Conservation (phyloP, 1,140 invertebrate genomes). For the Anadara kagoshimensis region DNA sequence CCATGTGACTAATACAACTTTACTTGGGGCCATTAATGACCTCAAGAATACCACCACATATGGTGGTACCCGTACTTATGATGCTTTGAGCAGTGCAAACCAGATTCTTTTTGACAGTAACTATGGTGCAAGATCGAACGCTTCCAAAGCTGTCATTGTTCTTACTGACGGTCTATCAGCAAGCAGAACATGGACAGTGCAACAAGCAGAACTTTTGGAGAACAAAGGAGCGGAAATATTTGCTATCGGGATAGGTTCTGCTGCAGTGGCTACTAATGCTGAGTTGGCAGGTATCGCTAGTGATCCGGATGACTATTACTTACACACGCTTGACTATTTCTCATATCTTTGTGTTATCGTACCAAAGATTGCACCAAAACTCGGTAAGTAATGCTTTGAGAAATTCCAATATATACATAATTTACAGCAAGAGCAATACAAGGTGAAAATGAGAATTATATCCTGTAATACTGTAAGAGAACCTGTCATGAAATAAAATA, state of each 20-base stretch:
- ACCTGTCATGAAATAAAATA: too few relatives aligned
- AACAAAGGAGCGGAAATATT: slow-evolving; percentile 25
- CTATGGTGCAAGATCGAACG: slow-evolving; percentile 13
- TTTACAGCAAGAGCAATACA: too few relatives aligned
- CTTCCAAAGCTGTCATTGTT: slow-evolving; percentile 24
- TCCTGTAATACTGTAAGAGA: too few relatives aligned
- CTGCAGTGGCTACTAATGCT: neutral
- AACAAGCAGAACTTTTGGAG: slow-evolving; percentile 6
- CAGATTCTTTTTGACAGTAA: slow-evolving; percentile 7
- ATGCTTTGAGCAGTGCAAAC: slow-evolving; percentile 15
- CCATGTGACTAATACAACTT: slow-evolving; percentile 8
- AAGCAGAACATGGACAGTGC: neutral
- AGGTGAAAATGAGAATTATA: too few relatives aligned
- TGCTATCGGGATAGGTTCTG: slow-evolving; percentile 21
- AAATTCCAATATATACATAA: too few relatives aligned
- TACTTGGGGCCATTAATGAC: slow-evolving; percentile 20
- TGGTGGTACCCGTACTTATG: slow-evolving; percentile 25
- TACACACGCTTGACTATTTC: slow-evolving; percentile 13
- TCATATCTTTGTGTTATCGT: slow-evolving; percentile 28
- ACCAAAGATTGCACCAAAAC: slow-evolving; percentile 19
- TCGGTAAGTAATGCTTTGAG: slow-evolving; percentile 34
- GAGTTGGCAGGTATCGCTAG: slow-evolving; percentile 22
- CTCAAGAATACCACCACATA: slow-evolving; percentile 22
- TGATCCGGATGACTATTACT: slow-evolving; percentile 29
- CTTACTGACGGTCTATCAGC: slow-evolving; percentile 37